phyloP scores from a whole-genome alignment of 2,113 vertebrate genomes.

The Polypterus senegalus region DNA sequence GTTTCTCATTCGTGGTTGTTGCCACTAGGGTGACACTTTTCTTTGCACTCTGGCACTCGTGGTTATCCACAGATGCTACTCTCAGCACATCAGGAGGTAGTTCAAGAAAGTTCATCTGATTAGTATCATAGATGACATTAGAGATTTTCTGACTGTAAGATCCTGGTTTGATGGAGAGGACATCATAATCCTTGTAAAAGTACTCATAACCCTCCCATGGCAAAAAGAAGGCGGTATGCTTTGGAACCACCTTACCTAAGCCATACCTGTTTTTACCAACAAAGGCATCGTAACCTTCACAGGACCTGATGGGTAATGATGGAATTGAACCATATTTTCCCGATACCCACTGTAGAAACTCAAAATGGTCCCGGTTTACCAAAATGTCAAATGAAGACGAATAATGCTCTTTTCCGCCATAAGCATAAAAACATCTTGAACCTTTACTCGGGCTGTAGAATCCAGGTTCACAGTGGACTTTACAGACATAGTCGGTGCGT shows the following conservation, averaged over 20 bases:
- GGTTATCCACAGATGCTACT: constrained; percentile 43
- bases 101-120: constrained; percentile 42
- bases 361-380: constrained; percentile 51
- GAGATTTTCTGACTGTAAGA: constrained; percentile 44
- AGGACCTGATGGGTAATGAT: constrained; percentile 35
- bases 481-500: constrained; percentile 49
- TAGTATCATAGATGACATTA: constrained; percentile 39
- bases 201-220: constrained; percentile 52
- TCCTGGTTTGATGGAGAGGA: constrained; percentile 44
- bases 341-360: constrained; percentile 50
- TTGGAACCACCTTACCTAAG: constrained; percentile 49
- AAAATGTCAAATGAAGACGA: constrained; percentile 41
- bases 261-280: constrained; percentile 57
- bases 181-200: constrained; percentile 53
- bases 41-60: constrained; percentile 37
- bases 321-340: constrained; percentile 41
- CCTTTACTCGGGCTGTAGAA: constrained; percentile 47
- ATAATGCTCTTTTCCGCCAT: constrained; percentile 38
- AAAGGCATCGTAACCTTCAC: constrained; percentile 28
- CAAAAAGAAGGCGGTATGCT: constrained; percentile 49
- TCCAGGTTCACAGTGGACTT: constrained; percentile 42
- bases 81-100: constrained; percentile 47
- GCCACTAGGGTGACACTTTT: constrained; percentile 47
- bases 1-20: constrained; percentile 37
- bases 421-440: constrained; percentile 48